Conservation (phyloP, 1,140 invertebrate genomes). For the Euura lappo region DNA sequence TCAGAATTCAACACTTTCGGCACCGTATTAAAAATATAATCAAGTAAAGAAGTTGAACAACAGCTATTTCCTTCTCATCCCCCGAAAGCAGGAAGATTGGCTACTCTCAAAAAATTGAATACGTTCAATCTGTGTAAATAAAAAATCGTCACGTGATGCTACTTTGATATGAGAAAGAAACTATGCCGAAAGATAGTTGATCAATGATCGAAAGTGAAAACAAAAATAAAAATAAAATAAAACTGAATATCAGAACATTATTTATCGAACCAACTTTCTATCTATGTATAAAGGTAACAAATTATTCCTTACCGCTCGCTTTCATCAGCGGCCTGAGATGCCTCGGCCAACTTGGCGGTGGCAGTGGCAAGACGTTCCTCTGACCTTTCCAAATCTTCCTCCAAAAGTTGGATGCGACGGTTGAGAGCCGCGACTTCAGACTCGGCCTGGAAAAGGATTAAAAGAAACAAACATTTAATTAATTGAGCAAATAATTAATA, state of each 20-base stretch:
- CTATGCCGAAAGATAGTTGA: too few species aligned
- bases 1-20: too few species aligned
- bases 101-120: too few species aligned
- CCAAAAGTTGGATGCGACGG: slow-evolving; percentile 96
- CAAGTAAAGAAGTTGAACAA: too few species aligned
- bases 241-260: too few species aligned
- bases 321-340: slow-evolving; percentile 98
- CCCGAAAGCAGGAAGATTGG: too few species aligned
- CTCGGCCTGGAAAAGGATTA: slow-evolving; percentile 81
- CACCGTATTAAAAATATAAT: too few species aligned
- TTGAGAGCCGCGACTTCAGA: slow-evolving; percentile 98
- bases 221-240: background rate
- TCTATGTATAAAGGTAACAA: background rate
- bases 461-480: slow-evolving; percentile 17
- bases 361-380: slow-evolving; percentile 96
- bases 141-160: too few species aligned
- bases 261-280: background rate
- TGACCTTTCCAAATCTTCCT: slow-evolving; percentile 98
- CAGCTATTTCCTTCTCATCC: too few species aligned
- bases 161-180: too few species aligned
- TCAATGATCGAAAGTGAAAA: background rate
- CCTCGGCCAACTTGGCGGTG: slow-evolving; percentile 97
- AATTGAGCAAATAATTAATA: background rate
- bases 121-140: too few species aligned
- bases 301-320: slow-evolving; percentile 92